These are phyloP conservation scores for Suncus etruscus DNA, from an alignment of 2,113 vertebrate genomes.

Conservation along the genomic window DNA sequence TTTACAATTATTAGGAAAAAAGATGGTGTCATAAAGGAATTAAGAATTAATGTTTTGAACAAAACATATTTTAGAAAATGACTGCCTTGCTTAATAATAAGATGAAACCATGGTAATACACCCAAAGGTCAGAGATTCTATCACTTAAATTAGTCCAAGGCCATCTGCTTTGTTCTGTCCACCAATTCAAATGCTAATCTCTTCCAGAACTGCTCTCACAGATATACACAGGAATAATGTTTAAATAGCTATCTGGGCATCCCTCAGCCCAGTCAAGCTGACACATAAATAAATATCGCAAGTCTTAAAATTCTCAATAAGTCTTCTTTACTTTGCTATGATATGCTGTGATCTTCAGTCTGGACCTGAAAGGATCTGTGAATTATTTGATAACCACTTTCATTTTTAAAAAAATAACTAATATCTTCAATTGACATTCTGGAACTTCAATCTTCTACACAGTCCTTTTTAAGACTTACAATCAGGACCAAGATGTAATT, in stretches of 20 bases:
- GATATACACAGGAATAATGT: neutral
- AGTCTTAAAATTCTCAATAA: neutral
- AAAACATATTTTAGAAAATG: slow-evolving; percentile 42
- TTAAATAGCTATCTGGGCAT: neutral
- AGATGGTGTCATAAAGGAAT: neutral
- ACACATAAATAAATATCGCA: neutral
- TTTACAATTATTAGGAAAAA: slow-evolving; percentile 35
- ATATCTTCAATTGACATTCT: neutral
- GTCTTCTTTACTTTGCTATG: slow-evolving; percentile 24
- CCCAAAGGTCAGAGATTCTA: neutral
- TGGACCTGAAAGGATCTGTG: neutral
- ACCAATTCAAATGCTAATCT: neutral
- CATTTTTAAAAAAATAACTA: neutral
- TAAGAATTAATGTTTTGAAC: slow-evolving; percentile 29
- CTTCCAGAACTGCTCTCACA: neutral
- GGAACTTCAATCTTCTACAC: neutral
- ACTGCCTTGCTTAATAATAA: neutral
- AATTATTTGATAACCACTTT: neutral
- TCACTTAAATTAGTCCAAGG: neutral
- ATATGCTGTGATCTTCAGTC: neutral
- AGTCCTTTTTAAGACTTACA: neutral
- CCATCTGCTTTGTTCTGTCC: neutral
- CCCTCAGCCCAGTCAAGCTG: neutral
- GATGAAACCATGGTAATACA: neutral
- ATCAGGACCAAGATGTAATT: neutral